These are phyloP conservation scores for Recurvirostra avosetta DNA, from an alignment of 2,113 vertebrate species.

Conservation along the genomic window DNA sequence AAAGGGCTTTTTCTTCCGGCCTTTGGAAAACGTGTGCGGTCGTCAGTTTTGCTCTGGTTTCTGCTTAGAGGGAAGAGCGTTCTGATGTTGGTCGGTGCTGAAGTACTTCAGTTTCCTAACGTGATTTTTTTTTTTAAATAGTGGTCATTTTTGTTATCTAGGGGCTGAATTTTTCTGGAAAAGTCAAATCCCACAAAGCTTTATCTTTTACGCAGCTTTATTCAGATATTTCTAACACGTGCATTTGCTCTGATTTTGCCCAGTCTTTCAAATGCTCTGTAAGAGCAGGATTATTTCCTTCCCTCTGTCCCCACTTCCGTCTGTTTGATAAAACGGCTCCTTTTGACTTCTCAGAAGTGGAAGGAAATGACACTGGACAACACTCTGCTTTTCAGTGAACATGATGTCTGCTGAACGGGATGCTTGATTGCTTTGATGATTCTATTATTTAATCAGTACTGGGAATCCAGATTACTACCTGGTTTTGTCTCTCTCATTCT, in stretches of 20 bases:
- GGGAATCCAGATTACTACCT: neutral
- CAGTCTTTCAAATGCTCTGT: neutral
- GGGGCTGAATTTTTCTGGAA: no score
- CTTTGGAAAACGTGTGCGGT: no score
- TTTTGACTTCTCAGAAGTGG: neutral
- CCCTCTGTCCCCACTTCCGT: neutral
- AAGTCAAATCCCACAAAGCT: neutral
- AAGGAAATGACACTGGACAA: neutral
- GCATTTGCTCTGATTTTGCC: neutral
- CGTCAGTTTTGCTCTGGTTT: no score
- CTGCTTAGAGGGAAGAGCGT: no score
- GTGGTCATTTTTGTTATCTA: no score
- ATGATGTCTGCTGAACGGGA: fast-evolving
- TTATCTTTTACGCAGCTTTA: neutral
- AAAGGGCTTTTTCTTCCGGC: no score
- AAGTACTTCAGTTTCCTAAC: no score
- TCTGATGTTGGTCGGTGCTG: no score
- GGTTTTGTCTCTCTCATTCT: neutral
- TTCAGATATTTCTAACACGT: neutral
- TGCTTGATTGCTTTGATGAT: neutral
- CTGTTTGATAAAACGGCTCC: neutral
- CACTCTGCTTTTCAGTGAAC: neutral
- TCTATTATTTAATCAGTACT: neutral
- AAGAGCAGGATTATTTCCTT: neutral
- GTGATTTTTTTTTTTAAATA: no score